Conservation (phyloP, 2,888 invertebrate genomes). For the Ptychoptera albimana region DNA sequence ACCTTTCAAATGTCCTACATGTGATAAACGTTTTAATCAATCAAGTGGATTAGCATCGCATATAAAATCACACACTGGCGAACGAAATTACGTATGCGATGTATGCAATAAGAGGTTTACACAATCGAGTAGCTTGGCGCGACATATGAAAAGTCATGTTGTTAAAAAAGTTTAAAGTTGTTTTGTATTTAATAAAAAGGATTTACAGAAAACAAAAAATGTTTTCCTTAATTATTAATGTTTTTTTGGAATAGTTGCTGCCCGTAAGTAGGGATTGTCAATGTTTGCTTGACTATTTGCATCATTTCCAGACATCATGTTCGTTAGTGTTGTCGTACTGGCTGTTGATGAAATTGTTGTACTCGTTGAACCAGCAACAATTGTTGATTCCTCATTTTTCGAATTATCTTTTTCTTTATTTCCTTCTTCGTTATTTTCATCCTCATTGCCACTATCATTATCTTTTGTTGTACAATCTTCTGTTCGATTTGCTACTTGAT, state of each 20-base stretch:
- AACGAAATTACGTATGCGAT: not conserved
- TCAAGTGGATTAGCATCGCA: conserved; percentile 27
- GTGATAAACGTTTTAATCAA: conserved; percentile 1
- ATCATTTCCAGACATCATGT: conserved; percentile 18
- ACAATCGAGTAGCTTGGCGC: not conserved
- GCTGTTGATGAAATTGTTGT: conserved; percentile 21
- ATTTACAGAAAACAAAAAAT: too few relatives aligned
- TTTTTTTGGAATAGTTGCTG: conserved; percentile 28
- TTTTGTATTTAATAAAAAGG: too few relatives aligned
- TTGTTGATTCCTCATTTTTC: conserved; percentile 20
- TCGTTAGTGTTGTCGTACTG: conserved; percentile 9
- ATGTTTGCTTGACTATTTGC: conserved; percentile 37
- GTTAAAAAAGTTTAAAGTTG: not conserved
- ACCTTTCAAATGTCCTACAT: not conserved
- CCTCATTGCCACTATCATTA: conserved; percentile 29
- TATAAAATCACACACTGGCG: conserved; percentile 1
- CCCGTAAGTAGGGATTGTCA: conserved; percentile 58
- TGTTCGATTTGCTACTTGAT: conserved; percentile 46
- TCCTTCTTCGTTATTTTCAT: conserved; percentile 25
- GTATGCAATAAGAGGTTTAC: not conserved
- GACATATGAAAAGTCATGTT: not conserved
- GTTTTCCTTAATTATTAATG: conserved; percentile 12
- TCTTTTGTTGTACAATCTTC: conserved; percentile 37
- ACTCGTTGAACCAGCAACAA: conserved; percentile 16
- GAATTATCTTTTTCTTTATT: conserved; percentile 24